Evolutionary conservation across 2,113 vertebrate genomes (phyloP).

Genomic region (Aegypius monachus): DNA sequence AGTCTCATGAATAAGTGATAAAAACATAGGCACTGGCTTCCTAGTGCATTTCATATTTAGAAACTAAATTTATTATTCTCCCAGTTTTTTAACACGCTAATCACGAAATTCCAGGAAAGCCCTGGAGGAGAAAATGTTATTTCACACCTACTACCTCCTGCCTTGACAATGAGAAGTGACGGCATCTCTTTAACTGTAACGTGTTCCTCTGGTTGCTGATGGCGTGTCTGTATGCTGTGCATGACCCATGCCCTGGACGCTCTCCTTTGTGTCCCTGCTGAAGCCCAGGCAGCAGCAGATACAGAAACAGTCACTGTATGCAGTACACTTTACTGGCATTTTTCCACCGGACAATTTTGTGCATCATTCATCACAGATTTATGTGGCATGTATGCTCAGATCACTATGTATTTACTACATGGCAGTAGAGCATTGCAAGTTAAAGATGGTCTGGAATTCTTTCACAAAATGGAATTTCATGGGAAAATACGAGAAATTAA

Average conservation of each 20-base stretch:
- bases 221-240: neutral
- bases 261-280: neutral
- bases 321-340: neutral
- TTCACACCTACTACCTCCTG: neutral
- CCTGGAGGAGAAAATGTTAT: neutral
- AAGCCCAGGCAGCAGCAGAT: neutral
- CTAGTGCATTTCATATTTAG: neutral
- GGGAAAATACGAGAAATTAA: neutral
- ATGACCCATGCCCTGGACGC: neutral
- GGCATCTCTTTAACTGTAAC: neutral
- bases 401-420: fast-evolving
- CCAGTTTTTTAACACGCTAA: neutral
- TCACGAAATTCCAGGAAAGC: neutral
- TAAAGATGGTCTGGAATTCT: neutral
- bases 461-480: neutral
- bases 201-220: neutral
- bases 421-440: no score
- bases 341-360: neutral
- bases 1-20: neutral
- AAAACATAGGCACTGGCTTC: neutral
- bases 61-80: neutral
- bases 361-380: fast-evolving
- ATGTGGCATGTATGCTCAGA: neutral
- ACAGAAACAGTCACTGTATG: neutral
- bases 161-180: neutral